A percentile compares a stretch with the other conserved stretches of the same genome.
phyloP scores from a whole-genome alignment of 2,888 invertebrate species.

The Malthinus seriepunctatus region DNA sequence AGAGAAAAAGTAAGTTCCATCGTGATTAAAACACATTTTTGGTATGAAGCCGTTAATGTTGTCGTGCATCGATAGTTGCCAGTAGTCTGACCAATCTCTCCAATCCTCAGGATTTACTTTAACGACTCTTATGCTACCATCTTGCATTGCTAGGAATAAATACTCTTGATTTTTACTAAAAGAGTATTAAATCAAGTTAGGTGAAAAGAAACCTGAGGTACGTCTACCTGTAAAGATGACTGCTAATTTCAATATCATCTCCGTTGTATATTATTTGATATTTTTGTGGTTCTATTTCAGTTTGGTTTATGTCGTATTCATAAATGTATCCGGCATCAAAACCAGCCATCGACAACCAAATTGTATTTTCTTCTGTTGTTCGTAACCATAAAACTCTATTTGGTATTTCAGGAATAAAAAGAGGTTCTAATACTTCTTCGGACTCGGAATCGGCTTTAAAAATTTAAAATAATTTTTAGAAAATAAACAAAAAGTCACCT shows the following conservation, averaged over 20 bases:
- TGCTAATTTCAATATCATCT: slow-evolving; percentile 62
- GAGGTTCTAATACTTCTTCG: slow-evolving; percentile 58
- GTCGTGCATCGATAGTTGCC: slow-evolving; percentile 76
- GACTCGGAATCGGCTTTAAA: slow-evolving; percentile 60
- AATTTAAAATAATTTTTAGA: slow-evolving; percentile 19
- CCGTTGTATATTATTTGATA: slow-evolving; percentile 58
- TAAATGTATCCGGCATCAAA: slow-evolving; percentile 72
- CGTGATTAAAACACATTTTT: slow-evolving; percentile 64
- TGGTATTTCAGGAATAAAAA: slow-evolving; percentile 61
- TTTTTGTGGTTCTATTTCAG: slow-evolving; percentile 50
- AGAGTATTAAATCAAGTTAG: slow-evolving; percentile 16
- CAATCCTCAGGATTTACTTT: slow-evolving; percentile 55
- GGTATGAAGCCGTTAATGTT: slow-evolving; percentile 69
- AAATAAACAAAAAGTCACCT: too few species aligned
- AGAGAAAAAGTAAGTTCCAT: slow-evolving; percentile 60
- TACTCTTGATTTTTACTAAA: slow-evolving; percentile 57
- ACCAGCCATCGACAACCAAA: slow-evolving; percentile 67
- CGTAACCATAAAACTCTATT: slow-evolving; percentile 63
- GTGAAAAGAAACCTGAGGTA: not conserved
- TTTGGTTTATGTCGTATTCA: slow-evolving; percentile 58
- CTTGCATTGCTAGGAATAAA: slow-evolving; percentile 63
- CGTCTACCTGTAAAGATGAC: slow-evolving; percentile 58
- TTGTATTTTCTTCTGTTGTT: slow-evolving; percentile 57
- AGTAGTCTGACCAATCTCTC: slow-evolving; percentile 65
- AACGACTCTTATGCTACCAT: slow-evolving; percentile 64